These are phyloP conservation scores for Uromys caudimaculatus DNA, from an alignment of 2,797 vertebrate genomes.

Conservation along the genomic window DNA sequence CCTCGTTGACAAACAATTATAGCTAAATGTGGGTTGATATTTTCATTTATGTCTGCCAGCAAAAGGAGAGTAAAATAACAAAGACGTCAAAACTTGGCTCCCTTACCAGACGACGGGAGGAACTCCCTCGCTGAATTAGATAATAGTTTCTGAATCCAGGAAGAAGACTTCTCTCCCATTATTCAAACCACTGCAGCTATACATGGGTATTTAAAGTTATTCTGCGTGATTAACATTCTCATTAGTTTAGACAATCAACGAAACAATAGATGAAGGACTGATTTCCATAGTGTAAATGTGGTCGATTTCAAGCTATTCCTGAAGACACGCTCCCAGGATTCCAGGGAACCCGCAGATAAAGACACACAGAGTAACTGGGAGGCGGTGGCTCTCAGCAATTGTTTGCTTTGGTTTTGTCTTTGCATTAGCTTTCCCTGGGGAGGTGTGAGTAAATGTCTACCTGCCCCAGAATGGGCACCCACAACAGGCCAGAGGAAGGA, in stretches of 20 bases:
- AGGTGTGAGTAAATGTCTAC: neutral
- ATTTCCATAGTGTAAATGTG: too few relatives aligned
- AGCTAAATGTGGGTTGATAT: neutral
- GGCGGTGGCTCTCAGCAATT: neutral
- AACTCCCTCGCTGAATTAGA: neutral
- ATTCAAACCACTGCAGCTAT: neutral
- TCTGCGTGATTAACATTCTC: neutral
- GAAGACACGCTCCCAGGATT: fast-evolving
- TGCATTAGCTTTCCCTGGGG: neutral
- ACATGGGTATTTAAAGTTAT: neutral
- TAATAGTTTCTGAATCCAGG: neutral
- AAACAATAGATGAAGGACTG: neutral
- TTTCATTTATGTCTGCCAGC: neutral
- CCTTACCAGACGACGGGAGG: neutral
- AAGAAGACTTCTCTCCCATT: neutral
- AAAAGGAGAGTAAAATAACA: neutral
- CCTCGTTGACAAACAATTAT: constrained; percentile 2
- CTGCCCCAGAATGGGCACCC: neutral
- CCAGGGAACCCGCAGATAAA: neutral
- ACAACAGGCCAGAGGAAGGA: neutral
- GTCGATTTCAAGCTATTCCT: too few relatives aligned
- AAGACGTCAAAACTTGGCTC: constrained; percentile 45
- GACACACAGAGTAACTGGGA: neutral
- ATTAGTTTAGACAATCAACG: neutral
- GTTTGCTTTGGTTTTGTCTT: neutral